phyloP scores from a whole-genome alignment of 2,113 vertebrate genomes.

The Phalacrocorax brasilianus region DNA sequence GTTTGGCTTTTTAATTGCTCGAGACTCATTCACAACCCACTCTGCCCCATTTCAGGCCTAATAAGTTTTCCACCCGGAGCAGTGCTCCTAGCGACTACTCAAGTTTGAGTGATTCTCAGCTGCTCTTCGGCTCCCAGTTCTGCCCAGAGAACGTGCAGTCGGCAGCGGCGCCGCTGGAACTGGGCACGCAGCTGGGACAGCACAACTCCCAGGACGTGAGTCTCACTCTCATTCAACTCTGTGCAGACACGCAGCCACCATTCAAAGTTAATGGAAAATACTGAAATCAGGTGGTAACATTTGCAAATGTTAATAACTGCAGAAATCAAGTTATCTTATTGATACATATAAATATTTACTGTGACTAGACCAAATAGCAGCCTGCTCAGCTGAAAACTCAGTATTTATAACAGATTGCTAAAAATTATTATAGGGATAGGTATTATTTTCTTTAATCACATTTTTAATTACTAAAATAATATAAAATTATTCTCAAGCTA shows the following conservation, averaged over 20 bases:
- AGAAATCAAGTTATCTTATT: neutral
- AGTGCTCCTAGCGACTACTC: conserved; percentile 75
- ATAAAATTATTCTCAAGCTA: neutral
- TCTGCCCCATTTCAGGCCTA: conserved; percentile 61
- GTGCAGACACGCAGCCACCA: neutral
- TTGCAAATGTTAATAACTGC: neutral
- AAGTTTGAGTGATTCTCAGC: conserved; percentile 86
- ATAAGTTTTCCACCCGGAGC: conserved; percentile 66
- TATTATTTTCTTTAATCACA: neutral
- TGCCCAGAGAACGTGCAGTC: conserved; percentile 82
- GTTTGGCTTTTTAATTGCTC: neutral
- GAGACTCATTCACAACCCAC: neutral
- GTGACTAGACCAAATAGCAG: neutral
- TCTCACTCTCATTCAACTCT: neutral
- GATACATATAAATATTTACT: neutral
- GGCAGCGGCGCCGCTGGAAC: conserved; percentile 72
- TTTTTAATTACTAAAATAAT: neutral
- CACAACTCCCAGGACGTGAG: conserved; percentile 89
- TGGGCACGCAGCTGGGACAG: conserved; percentile 69
- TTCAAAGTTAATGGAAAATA: neutral
- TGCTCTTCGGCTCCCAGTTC: conserved; percentile 89
- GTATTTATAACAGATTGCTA: neutral
- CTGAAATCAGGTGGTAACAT: neutral
- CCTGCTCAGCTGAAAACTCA: neutral
- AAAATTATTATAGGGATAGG: neutral